Percentiles rank a stretch among this genome's conserved stretches.
Conservation (phyloP, 2,888 invertebrate genomes). For the Cheilosia impressa region DNA sequence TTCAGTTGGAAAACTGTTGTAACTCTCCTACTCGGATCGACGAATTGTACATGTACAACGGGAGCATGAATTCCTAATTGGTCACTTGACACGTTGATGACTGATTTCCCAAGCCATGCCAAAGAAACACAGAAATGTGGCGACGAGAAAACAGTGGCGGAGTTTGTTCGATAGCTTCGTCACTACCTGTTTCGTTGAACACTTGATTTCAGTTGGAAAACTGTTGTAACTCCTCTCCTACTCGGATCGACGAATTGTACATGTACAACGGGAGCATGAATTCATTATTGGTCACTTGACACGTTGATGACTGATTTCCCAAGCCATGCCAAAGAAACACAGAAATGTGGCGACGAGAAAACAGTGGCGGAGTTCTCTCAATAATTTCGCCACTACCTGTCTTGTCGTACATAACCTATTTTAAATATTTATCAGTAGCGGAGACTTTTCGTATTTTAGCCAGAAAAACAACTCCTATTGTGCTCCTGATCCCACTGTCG, state of each 20-base stretch:
- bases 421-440: too few relatives aligned
- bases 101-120: slow-evolving; percentile 34
- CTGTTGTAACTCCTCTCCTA: too few relatives aligned
- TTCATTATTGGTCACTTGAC: slow-evolving; percentile 40
- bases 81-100: slow-evolving; percentile 9
- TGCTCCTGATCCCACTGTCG: too few relatives aligned
- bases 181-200: slow-evolving; percentile 2
- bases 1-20: too few relatives aligned
- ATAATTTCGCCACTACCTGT: slow-evolving; percentile 42
- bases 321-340: slow-evolving; percentile 50
- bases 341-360: neutral
- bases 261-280: slow-evolving; percentile 23
- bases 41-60: neutral
- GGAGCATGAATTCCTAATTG: slow-evolving; percentile 17
- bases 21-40: neutral
- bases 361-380: neutral
- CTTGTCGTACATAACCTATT: slow-evolving; percentile 23
- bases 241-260: too few relatives aligned
- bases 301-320: slow-evolving; percentile 52
- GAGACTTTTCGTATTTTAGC: too few relatives aligned
- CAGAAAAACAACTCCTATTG: too few relatives aligned
- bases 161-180: neutral
- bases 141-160: neutral
- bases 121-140: slow-evolving; percentile 13
- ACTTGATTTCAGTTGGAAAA: neutral